Conservation (phyloP, 2,797 vertebrate genomes). For the Danio albolineatus region DNA sequence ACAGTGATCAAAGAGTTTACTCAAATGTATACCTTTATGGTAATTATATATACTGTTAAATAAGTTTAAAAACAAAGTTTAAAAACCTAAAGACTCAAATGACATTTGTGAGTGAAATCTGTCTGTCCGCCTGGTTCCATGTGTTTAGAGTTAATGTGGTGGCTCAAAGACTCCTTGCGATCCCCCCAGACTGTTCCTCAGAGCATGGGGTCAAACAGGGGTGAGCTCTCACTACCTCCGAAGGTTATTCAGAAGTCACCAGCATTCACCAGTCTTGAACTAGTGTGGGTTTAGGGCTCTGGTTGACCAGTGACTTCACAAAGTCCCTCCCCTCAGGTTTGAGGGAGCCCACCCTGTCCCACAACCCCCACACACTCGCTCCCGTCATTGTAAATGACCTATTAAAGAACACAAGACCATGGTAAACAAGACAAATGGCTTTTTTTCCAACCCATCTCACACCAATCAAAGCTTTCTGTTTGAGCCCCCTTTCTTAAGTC, state of each 20-base stretch:
- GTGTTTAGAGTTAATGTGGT: constrained; percentile 44
- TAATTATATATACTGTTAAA: no score
- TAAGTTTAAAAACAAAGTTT: not conserved
- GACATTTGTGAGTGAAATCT: not conserved
- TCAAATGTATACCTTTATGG: no score
- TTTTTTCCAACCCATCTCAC: constrained; percentile 81
- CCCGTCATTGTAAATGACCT: constrained; percentile 75
- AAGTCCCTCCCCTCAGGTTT: constrained; percentile 70
- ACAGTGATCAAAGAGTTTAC: no score
- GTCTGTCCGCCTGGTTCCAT: not conserved
- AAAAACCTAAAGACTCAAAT: not conserved
- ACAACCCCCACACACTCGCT: constrained; percentile 57
- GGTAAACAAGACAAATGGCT: constrained; percentile 83
- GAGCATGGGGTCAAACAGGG: constrained; percentile 82
- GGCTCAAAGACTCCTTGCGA: constrained; percentile 73
- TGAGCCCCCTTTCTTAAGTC: constrained; percentile 73
- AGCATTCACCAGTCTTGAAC: constrained; percentile 77
- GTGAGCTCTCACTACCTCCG: constrained; percentile 81
- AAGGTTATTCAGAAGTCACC: constrained; percentile 86
- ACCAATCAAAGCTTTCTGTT: constrained; percentile 85
- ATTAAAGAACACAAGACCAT: constrained; percentile 83
- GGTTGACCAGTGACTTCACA: constrained; percentile 72
- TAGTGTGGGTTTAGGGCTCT: constrained; percentile 74
- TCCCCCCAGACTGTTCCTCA: constrained; percentile 74
- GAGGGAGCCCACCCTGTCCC: constrained; percentile 67